Percentiles rank a stretch among this genome's conserved stretches.
Conservation (phyloP, 92 coral and sea anemone species). For the Epizoanthus illoricatus region DNA sequence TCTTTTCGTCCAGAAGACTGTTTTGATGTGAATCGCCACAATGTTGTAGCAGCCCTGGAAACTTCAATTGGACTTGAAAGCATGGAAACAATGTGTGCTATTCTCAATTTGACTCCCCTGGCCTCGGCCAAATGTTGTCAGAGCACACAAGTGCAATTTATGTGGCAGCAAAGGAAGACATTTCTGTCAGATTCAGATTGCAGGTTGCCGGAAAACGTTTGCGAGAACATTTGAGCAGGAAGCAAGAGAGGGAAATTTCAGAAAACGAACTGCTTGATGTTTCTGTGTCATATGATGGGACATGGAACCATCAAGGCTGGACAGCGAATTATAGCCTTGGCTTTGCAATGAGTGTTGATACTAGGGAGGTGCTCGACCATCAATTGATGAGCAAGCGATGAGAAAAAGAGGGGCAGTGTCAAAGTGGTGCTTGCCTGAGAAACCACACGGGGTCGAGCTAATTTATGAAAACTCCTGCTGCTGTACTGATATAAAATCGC, state of each 20-base stretch:
- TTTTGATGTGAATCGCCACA: not conserved
- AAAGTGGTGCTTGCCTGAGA: not conserved
- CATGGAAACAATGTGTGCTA: too few relatives aligned
- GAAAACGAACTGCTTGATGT: not conserved
- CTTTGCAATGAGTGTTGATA: not conserved
- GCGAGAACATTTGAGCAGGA: not conserved
- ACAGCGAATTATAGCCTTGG: slow-evolving; percentile 1
- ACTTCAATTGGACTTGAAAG: too few relatives aligned
- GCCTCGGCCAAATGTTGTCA: too few relatives aligned
- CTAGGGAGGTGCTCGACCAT: not conserved
- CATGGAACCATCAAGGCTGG: slow-evolving; percentile 10
- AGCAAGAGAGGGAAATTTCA: not conserved
- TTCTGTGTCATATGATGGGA: slow-evolving; percentile 8
- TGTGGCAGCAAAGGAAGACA: not conserved
- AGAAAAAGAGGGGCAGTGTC: not conserved
- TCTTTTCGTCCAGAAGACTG: not conserved
- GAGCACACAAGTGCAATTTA: too few relatives aligned
- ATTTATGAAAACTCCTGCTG: slow-evolving; percentile 17
- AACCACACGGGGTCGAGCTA: slow-evolving; percentile 10
- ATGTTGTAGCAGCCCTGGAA: too few relatives aligned
- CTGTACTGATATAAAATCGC: not conserved
- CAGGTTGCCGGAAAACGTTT: not conserved
- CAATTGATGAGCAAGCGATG: slow-evolving; percentile 24
- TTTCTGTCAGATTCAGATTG: not conserved
- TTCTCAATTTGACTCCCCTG: too few relatives aligned